Evolutionary conservation across 2,888 invertebrate species (phyloP).

Genomic region (Chaitophorus viminalis): DNA sequence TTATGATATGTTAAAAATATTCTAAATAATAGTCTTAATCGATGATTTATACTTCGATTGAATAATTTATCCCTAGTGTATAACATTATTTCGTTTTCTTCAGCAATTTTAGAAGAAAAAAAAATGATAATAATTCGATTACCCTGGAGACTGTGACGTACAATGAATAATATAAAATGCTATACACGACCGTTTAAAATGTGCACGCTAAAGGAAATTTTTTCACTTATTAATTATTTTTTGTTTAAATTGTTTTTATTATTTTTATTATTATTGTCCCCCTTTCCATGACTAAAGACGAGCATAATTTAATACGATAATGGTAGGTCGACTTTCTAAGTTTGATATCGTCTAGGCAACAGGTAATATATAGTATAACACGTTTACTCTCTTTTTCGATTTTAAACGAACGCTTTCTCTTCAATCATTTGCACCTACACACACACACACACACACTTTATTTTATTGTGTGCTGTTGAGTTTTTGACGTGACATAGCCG

Average conservation of each 20-base stretch:
- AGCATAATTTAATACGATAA: not conserved
- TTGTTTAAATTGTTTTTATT: not conserved
- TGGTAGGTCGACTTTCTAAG: slow-evolving; percentile 45
- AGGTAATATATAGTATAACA: slow-evolving; percentile 10
- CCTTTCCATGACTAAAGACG: not conserved
- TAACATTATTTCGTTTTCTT: not conserved
- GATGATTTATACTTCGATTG: not conserved
- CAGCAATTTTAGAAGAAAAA: not conserved
- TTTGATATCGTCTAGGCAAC: slow-evolving; percentile 36
- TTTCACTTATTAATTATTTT: not conserved
- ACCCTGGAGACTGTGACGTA: not conserved
- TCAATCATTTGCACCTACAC: slow-evolving; percentile 1
- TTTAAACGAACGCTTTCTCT: slow-evolving; percentile 32
- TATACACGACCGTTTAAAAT: not conserved
- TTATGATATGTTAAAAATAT: not conserved
- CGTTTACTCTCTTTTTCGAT: slow-evolving; percentile 49
- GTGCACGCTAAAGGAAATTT: not conserved
- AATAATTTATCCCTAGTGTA: not conserved
- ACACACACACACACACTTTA: not conserved
- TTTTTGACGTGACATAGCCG: not conserved
- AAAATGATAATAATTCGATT: not conserved
- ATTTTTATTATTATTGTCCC: not conserved
- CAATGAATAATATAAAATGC: not conserved
- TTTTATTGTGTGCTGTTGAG: not conserved
- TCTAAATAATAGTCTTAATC: not conserved